Conservation (phyloP, 2,888 invertebrate species). For the Galerucella nymphaeae region DNA sequence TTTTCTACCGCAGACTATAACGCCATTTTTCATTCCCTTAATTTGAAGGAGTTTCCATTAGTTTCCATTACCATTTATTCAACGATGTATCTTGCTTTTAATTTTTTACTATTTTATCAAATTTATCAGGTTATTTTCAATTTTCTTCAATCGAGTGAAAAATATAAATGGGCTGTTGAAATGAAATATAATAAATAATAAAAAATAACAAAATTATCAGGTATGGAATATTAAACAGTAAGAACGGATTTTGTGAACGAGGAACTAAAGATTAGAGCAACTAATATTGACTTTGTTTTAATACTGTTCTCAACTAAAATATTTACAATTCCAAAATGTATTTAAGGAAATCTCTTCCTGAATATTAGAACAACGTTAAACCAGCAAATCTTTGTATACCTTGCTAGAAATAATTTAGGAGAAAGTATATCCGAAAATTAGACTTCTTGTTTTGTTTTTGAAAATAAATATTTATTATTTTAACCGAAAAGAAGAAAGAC, state of each 20-base stretch:
- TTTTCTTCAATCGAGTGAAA: no score
- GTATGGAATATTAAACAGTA: constrained; percentile 48
- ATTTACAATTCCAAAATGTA: constrained; percentile 58
- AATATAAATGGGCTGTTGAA: no score
- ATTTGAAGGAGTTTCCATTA: no score
- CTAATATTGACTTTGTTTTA: constrained; percentile 56
- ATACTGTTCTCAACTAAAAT: constrained; percentile 58
- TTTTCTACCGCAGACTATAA: no score
- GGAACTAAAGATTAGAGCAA: constrained; percentile 54
- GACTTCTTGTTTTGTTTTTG: not conserved
- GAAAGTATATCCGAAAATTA: not conserved
- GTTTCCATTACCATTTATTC: no score
- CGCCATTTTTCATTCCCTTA: no score
- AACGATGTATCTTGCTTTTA: no score
- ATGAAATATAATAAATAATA: not conserved
- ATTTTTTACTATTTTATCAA: no score
- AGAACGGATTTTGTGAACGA: constrained; percentile 38
- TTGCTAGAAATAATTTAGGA: constrained; percentile 38
- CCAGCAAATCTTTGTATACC: constrained; percentile 48
- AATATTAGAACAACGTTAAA: constrained; percentile 56
- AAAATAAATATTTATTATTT: not conserved
- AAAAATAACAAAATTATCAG: constrained; percentile 34
- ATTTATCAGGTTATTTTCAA: no score
- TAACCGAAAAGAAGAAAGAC: not conserved
- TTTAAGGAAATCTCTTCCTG: constrained; percentile 59